Evolutionary conservation across 2,797 vertebrate species (phyloP).

Genomic region (Salmo trutta): DNA sequence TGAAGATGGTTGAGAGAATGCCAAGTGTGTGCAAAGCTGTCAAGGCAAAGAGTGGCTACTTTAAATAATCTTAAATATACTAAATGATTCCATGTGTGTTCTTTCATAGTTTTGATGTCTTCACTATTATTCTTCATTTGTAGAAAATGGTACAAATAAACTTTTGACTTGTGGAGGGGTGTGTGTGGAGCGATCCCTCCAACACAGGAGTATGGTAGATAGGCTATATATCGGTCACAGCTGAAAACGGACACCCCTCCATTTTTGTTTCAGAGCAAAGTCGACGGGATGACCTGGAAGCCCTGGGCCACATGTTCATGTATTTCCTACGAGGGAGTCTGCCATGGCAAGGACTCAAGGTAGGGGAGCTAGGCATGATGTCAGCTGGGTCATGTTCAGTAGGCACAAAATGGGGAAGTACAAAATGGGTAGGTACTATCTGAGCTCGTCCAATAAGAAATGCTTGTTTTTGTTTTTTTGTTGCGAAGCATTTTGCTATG

Average conservation of each 20-base stretch:
- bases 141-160: too few relatives aligned
- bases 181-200: too few relatives aligned
- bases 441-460: neutral
- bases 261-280: conserved; percentile 82
- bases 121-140: too few relatives aligned
- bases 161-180: too few relatives aligned
- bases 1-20: too few relatives aligned
- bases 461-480: neutral
- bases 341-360: conserved; percentile 91
- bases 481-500: too few relatives aligned
- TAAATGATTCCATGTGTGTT: too few relatives aligned
- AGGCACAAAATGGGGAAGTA: neutral
- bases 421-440: neutral
- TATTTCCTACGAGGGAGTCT: conserved; percentile 90
- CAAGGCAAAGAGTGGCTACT: too few relatives aligned
- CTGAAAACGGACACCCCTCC: conserved; percentile 14
- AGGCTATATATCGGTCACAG: neutral
- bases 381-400: neutral
- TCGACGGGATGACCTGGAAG: conserved; percentile 88
- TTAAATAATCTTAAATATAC: too few relatives aligned
- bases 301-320: conserved; percentile 92
- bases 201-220: too few relatives aligned
- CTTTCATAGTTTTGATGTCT: too few relatives aligned
- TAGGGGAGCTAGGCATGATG: conserved; percentile 45
- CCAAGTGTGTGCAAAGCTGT: too few relatives aligned